A percentile compares a stretch with the other conserved stretches of the same genome.
These are phyloP conservation scores for Oriolus oriolus DNA, from an alignment of 2,113 vertebrate species.

Conservation along the genomic window DNA sequence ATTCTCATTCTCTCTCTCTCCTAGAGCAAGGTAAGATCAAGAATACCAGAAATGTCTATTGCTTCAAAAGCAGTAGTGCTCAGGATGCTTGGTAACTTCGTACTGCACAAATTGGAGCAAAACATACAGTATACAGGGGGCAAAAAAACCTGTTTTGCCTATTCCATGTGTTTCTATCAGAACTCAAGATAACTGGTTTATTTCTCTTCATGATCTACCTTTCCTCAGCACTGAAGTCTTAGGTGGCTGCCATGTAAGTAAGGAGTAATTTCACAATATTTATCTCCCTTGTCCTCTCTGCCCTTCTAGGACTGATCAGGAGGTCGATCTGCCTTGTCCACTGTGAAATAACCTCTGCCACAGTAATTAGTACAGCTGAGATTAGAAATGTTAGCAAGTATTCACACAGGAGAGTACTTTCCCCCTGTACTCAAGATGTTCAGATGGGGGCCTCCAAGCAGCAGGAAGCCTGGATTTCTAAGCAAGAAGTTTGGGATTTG, in stretches of 20 bases:
- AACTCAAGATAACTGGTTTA: neutral
- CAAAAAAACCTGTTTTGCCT: neutral
- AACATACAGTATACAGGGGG: neutral
- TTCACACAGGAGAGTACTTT: neutral
- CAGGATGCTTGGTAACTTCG: neutral
- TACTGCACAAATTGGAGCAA: neutral
- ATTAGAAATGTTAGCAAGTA: neutral
- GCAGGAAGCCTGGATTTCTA: neutral
- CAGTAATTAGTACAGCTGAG: neutral
- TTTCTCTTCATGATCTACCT: neutral
- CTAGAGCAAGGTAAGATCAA: neutral
- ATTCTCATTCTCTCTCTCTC: neutral
- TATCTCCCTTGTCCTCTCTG: neutral
- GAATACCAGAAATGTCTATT: neutral
- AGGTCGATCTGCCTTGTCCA: neutral
- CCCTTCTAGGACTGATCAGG: neutral
- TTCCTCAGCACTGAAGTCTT: neutral
- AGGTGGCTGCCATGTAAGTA: neutral
- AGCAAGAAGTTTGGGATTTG: conserved; percentile 8
- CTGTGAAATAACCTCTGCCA: neutral
- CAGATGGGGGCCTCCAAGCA: neutral
- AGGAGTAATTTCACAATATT: neutral
- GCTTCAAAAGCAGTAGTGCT: neutral
- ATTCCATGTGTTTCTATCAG: neutral
- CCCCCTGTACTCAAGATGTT: neutral